These are phyloP conservation scores for Lissonota sp. DNA, from an alignment of 2,888 invertebrate genomes.

Conservation along the genomic window DNA sequence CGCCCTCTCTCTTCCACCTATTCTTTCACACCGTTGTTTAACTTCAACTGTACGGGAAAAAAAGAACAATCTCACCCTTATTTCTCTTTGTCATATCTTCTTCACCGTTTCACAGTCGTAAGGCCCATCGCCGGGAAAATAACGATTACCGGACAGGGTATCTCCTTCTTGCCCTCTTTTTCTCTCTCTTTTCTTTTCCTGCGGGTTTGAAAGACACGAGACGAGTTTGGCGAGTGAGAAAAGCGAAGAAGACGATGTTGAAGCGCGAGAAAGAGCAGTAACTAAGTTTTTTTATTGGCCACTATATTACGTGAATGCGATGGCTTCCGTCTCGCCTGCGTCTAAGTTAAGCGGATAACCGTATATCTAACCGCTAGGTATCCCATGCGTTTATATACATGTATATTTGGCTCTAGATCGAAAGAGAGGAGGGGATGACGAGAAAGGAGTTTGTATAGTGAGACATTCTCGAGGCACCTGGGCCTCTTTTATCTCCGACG, in stretches of 20 bases:
- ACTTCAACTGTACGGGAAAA: constrained; percentile 42
- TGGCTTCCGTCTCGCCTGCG: constrained; percentile 81
- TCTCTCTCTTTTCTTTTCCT: not conserved
- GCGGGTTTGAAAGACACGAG: too few species aligned
- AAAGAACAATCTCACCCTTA: not conserved
- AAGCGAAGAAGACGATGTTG: constrained; percentile 33
- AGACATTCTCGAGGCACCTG: constrained; percentile 37
- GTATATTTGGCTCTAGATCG: constrained; percentile 8
- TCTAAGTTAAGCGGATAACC: constrained; percentile 82
- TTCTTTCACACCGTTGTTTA: constrained; percentile 64
- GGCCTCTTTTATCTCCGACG: constrained; percentile 7
- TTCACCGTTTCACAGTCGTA: constrained; percentile 23
- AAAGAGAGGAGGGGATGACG: constrained; percentile 23
- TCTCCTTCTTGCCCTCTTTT: constrained; percentile 27
- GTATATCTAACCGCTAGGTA: constrained; percentile 75
- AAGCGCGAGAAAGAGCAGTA: constrained; percentile 73
- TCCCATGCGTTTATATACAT: constrained; percentile 10
- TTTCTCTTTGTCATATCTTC: constrained; percentile 35
- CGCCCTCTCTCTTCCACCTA: not conserved
- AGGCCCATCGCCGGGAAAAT: constrained; percentile 27
- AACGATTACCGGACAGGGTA: constrained; percentile 62
- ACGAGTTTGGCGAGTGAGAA: constrained; percentile 29
- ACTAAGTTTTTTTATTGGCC: constrained; percentile 82
- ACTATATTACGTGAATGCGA: constrained; percentile 79
- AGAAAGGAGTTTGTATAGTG: constrained; percentile 17